Conservation (phyloP, 2,113 vertebrate genomes). For the Eptesicus fuscus region DNA sequence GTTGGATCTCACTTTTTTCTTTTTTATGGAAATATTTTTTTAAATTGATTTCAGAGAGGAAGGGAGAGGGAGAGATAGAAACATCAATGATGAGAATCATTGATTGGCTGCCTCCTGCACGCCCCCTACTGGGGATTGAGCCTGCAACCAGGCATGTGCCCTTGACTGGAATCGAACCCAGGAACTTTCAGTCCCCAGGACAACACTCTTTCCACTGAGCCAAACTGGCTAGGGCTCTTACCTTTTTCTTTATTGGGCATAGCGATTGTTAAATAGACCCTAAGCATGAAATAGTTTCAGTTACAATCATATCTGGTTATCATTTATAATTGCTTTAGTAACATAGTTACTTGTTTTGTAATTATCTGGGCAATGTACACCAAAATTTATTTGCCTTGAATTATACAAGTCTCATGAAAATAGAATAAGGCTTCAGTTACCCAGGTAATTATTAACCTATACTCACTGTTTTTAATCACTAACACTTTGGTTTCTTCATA, state of each 20-base stretch:
- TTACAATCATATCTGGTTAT: not conserved
- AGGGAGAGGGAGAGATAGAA: not conserved
- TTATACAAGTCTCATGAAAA: slow-evolving; percentile 15
- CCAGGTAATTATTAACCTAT: slow-evolving; percentile 1
- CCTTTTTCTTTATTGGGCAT: not conserved
- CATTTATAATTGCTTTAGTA: not conserved
- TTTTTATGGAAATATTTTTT: not conserved
- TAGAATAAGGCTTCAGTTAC: not conserved
- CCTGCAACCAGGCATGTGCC: not conserved
- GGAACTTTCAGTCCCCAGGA: not conserved
- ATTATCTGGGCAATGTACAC: not conserved
- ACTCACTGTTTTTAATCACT: not conserved
- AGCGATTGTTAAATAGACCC: not conserved
- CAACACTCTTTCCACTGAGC: not conserved
- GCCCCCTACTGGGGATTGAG: no score
- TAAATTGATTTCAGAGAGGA: not conserved
- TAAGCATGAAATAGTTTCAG: not conserved
- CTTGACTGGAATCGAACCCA: not conserved
- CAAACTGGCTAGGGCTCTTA: not conserved
- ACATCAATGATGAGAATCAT: not conserved
- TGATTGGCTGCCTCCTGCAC: no score
- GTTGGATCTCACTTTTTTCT: not conserved
- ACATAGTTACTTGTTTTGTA: not conserved
- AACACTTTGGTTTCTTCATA: slow-evolving; percentile 12
- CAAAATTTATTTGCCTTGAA: slow-evolving; percentile 17